A percentile compares a stretch with the other conserved stretches of the same genome.
phyloP scores from a whole-genome alignment of 2,888 invertebrate species.

The Helleia helle region DNA sequence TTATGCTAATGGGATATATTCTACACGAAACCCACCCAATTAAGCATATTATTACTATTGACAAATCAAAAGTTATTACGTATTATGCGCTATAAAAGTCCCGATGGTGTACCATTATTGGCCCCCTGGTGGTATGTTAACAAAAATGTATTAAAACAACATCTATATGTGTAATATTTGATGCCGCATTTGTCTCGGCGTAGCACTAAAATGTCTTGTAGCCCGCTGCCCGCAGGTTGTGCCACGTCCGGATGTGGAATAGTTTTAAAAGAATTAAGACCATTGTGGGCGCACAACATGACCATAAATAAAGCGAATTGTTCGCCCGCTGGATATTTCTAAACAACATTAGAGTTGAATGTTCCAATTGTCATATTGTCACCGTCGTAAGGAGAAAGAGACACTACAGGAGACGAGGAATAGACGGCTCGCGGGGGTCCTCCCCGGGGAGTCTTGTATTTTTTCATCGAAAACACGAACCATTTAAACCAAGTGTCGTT shows the following conservation, averaged over 20 bases:
- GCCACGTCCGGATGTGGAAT: constrained; percentile 55
- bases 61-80: no score
- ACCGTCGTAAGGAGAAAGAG: constrained; percentile 37
- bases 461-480: neutral
- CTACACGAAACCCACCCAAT: no score
- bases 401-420: constrained; percentile 37
- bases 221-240: no score
- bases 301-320: constrained; percentile 60
- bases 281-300: constrained; percentile 54
- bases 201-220: no score
- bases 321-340: constrained; percentile 54
- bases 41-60: no score
- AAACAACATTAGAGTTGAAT: constrained; percentile 68
- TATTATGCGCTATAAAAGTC: no score
- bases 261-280: constrained; percentile 35
- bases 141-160: no score
- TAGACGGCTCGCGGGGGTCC: constrained; percentile 35
- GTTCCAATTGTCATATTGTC: constrained; percentile 66
- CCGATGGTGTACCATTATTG: no score
- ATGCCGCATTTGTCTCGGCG: no score
- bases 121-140: no score
- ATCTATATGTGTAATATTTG: no score
- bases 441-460: constrained; percentile 22
- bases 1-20: no score
- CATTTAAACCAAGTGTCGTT: neutral